These are phyloP conservation scores for Megaceryle alcyon DNA, from an alignment of 2,797 vertebrate genomes.

Conservation along the genomic window DNA sequence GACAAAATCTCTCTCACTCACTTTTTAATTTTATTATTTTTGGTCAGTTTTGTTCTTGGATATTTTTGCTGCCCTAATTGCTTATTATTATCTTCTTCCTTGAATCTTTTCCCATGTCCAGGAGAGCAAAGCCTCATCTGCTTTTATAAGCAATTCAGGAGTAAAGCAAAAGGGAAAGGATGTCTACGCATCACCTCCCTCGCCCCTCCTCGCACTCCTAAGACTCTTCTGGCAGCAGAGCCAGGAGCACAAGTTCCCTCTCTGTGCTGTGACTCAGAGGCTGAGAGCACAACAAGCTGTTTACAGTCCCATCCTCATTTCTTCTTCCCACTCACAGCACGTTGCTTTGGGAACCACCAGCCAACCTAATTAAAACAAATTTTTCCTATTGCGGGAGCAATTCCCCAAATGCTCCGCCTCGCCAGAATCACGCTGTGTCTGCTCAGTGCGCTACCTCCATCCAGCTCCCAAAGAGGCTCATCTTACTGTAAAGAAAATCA, in stretches of 20 bases:
- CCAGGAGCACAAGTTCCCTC: constrained; percentile 2
- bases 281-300: constrained; percentile 46
- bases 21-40: constrained; percentile 76
- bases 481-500: constrained; percentile 51
- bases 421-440: constrained; percentile 46
- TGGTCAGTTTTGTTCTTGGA: constrained; percentile 71
- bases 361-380: constrained; percentile 74
- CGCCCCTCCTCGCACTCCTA: not conserved
- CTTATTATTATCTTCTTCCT: constrained; percentile 61
- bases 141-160: constrained; percentile 21
- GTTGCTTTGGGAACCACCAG: constrained; percentile 71
- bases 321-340: constrained; percentile 52
- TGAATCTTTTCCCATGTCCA: constrained; percentile 8
- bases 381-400: constrained; percentile 68
- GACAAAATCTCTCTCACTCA: constrained; percentile 70
- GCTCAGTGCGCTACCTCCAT: constrained; percentile 32
- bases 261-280: constrained; percentile 11
- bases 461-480: constrained; percentile 31
- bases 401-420: constrained; percentile 46
- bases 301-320: constrained; percentile 57
- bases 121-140: constrained; percentile 15
- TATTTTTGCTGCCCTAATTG: constrained; percentile 64
- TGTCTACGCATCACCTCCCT: not conserved
- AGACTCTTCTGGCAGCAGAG: constrained; percentile 7
- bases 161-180: not conserved